Conservation (phyloP, 2,797 vertebrate species). For the Crocidura indochinensis region DNA sequence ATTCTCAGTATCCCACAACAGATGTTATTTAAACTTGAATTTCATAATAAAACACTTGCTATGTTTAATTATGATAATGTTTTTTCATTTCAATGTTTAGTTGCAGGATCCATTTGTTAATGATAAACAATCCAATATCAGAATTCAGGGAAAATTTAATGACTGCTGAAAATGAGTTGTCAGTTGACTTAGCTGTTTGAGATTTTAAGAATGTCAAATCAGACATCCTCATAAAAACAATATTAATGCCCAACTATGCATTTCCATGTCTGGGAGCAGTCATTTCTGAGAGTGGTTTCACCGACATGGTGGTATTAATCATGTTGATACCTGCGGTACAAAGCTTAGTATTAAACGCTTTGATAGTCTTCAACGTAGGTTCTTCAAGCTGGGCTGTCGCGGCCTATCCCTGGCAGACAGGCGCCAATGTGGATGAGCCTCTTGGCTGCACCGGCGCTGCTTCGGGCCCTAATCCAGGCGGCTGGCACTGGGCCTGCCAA, state of each 20-base stretch:
- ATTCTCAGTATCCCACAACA: background rate
- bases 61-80: background rate
- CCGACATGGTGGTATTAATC: constrained; percentile 18
- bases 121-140: background rate
- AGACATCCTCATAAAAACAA: constrained; percentile 42
- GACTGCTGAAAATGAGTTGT: background rate
- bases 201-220: background rate
- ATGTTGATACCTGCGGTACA: background rate
- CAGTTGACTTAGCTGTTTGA: constrained; percentile 4
- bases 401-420: no score
- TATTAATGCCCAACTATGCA: background rate
- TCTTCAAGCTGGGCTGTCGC: no score
- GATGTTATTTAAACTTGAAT: constrained; percentile 37
- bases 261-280: background rate
- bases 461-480: no score
- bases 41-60: constrained; percentile 37
- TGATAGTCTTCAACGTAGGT: no score
- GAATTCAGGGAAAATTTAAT: constrained; percentile 38
- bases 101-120: constrained; percentile 39
- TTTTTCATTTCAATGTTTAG: background rate
- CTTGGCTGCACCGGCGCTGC: no score
- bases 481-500: no score
- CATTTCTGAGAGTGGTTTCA: constrained; percentile 37
- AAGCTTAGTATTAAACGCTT: constrained; percentile 7
- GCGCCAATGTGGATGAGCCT: no score